These are phyloP conservation scores for Amblyornis subalaris DNA, from an alignment of 2,113 vertebrate genomes.

Conservation along the genomic window DNA sequence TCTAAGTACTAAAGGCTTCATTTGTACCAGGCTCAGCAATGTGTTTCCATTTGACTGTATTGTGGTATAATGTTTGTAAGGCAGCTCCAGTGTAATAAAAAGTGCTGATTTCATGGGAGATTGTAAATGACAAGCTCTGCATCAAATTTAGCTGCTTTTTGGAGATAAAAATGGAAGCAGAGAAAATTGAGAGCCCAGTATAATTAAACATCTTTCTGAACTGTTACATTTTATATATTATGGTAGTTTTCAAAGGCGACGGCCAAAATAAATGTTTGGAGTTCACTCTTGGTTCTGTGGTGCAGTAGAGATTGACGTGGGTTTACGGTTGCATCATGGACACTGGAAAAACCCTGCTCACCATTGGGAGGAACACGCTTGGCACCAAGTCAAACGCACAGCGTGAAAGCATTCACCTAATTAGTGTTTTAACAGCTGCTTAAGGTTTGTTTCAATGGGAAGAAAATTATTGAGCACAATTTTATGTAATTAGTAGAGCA, in stretches of 20 bases:
- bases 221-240: conserved; percentile 22
- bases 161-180: conserved; percentile 8
- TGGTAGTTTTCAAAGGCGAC: conserved; percentile 34
- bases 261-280: conserved; percentile 56
- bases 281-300: background rate
- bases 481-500: conserved; percentile 71
- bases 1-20: background rate
- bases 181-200: background rate
- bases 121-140: background rate
- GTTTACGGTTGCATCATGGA: conserved; percentile 33
- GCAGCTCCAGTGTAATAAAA: background rate
- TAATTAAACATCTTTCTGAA: conserved; percentile 30
- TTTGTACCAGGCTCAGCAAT: background rate
- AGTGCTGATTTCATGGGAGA: conserved; percentile 13
- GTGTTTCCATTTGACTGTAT: background rate
- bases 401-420: conserved; percentile 50
- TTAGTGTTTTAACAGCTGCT: conserved; percentile 73
- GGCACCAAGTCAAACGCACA: background rate
- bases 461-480: conserved; percentile 66
- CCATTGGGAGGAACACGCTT: background rate
- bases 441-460: conserved; percentile 55
- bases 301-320: background rate
- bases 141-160: background rate
- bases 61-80: background rate
- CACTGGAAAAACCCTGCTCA: conserved; percentile 36